phyloP scores from a whole-genome alignment of 2,888 invertebrate genomes.

The Mechanitis messenoides region DNA sequence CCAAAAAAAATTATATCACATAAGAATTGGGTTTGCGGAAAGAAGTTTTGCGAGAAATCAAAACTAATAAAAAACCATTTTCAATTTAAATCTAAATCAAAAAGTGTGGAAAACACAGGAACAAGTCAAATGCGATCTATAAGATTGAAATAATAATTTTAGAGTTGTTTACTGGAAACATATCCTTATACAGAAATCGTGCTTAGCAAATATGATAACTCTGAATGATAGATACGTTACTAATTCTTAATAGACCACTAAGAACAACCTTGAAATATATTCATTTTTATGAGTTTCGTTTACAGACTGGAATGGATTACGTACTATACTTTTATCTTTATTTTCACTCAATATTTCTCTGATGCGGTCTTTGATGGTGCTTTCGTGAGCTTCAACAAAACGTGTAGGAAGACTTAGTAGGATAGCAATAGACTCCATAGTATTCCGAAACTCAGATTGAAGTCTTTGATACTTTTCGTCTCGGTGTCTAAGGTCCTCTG shows the following conservation, averaged over 20 bases:
- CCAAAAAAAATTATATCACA: not conserved
- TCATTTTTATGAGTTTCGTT: too few relatives aligned
- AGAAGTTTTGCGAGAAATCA: too few relatives aligned
- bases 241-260: too few relatives aligned
- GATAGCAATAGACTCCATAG: conserved; percentile 83
- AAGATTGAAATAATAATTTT: too few relatives aligned
- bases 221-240: too few relatives aligned
- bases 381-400: conserved; percentile 87
- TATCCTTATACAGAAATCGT: too few relatives aligned
- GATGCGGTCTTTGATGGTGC: conserved; percentile 86
- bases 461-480: conserved; percentile 82
- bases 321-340: conserved; percentile 85
- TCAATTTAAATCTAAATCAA: not conserved
- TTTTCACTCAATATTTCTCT: conserved; percentile 85
- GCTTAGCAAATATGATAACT: too few relatives aligned
- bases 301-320: conserved; percentile 31
- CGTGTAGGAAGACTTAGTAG: conserved; percentile 82
- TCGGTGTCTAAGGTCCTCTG: conserved; percentile 82
- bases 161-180: too few relatives aligned
- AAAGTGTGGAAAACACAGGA: not conserved
- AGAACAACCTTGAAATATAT: not conserved
- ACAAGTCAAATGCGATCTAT: too few relatives aligned
- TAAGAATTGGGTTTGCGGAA: not conserved
- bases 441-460: conserved; percentile 81
- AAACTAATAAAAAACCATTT: too few relatives aligned